Conservation (phyloP, 92 coral and sea anemone species). For the Paragorgia papillata region DNA sequence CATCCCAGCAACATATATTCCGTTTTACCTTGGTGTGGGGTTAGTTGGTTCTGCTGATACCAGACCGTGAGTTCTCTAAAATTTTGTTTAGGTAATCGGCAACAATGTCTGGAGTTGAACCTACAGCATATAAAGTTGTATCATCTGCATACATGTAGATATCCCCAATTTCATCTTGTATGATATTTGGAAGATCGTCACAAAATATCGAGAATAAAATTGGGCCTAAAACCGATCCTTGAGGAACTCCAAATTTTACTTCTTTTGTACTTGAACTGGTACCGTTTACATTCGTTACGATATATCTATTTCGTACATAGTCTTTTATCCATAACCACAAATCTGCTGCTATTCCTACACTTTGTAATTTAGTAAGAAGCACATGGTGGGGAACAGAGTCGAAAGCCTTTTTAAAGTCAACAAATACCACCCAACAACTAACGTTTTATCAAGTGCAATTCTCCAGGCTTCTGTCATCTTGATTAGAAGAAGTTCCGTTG, state of each 20-base stretch:
- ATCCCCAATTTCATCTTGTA: neutral
- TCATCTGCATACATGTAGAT: conserved; percentile 53
- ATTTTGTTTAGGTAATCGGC: conserved; percentile 28
- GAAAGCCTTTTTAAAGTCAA: conserved; percentile 18
- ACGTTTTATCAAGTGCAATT: conserved; percentile 25
- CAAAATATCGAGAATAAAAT: conserved; percentile 49
- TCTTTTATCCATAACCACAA: conserved; percentile 43
- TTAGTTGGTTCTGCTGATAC: conserved; percentile 7
- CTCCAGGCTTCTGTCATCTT: conserved; percentile 48
- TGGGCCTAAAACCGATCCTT: conserved; percentile 51
- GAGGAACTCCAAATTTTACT: conserved; percentile 51
- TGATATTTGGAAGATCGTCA: conserved; percentile 17
- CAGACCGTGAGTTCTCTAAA: conserved; percentile 26
- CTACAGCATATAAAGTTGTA: conserved; percentile 38
- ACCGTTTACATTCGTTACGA: conserved; percentile 31
- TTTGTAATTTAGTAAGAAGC: conserved; percentile 45
- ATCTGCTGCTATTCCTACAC: conserved; percentile 52
- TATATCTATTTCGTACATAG: conserved; percentile 23
- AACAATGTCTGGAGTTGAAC: conserved; percentile 3
- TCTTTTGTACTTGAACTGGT: conserved; percentile 2
- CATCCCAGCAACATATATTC: conserved; percentile 25
- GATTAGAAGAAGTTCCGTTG: conserved; percentile 20
- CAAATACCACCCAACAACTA: conserved; percentile 40
- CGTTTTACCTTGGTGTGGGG: conserved; percentile 26
- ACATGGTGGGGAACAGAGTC: conserved; percentile 21